Evolutionary conservation across 2,888 invertebrate genomes (phyloP).

Genomic region (Nycteola revayana): DNA sequence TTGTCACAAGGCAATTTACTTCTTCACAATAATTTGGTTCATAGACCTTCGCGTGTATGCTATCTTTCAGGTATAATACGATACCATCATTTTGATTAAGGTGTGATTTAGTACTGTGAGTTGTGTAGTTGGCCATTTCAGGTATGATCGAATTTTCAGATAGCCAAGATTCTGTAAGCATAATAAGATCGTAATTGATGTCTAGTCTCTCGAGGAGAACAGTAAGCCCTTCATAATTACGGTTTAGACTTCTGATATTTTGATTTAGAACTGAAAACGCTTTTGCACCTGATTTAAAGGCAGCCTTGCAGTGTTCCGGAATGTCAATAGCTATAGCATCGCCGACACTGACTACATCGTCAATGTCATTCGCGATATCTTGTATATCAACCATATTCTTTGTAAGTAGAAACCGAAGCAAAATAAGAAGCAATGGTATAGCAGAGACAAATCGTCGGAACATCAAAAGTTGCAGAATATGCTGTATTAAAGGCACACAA

Average conservation of each 20-base stretch:
- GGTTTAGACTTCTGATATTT: not conserved
- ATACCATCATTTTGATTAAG: constrained; percentile 1
- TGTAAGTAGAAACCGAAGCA: no score
- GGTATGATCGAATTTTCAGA: not conserved
- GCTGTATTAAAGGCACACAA: no score
- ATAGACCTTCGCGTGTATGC: not conserved
- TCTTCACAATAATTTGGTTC: not conserved
- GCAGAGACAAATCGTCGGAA: no score
- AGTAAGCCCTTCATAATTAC: no score
- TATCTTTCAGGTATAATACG: not conserved
- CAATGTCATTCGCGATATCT: not conserved
- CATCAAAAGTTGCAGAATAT: no score
- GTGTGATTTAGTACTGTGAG: not conserved
- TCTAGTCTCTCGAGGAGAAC: not conserved
- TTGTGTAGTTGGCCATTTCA: not conserved
- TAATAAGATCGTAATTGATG: not conserved
- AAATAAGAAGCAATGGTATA: no score
- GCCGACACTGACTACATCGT: not conserved
- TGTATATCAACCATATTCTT: not conserved
- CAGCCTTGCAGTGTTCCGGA: not conserved
- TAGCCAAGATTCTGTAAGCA: constrained; percentile 9
- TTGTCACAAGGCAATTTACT: not conserved
- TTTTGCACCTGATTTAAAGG: not conserved
- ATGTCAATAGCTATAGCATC: not conserved
- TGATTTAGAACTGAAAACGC: not conserved